These are phyloP conservation scores for Lophius piscatorius DNA, from an alignment of 2,113 vertebrate species.

Conservation along the genomic window DNA sequence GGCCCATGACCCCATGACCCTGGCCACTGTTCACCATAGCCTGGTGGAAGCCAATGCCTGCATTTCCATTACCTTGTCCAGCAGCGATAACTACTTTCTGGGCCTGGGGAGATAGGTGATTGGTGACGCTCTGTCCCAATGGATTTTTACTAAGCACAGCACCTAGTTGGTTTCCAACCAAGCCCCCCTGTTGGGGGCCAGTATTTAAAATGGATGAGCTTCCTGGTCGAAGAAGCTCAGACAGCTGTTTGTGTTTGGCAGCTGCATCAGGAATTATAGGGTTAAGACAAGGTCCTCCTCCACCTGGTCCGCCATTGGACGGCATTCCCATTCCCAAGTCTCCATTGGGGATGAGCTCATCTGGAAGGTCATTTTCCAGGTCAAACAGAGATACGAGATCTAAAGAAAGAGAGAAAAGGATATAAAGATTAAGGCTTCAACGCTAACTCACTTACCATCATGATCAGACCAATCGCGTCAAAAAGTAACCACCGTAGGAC, in stretches of 20 bases:
- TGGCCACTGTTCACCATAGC: constrained; percentile 91
- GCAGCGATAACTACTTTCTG: constrained; percentile 87
- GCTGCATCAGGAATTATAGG: constrained; percentile 91
- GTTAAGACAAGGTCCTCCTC: constrained; percentile 74
- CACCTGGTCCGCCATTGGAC: constrained; percentile 69
- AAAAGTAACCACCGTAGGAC: no score
- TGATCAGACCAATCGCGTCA: background rate
- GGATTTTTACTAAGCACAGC: constrained; percentile 89
- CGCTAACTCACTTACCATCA: background rate
- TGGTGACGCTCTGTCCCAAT: constrained; percentile 85
- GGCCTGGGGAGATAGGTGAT: constrained; percentile 87
- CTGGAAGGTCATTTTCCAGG: constrained; percentile 97
- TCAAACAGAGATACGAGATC: constrained; percentile 96
- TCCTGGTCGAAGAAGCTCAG: constrained; percentile 92
- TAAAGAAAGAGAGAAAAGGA: constrained; percentile 51
- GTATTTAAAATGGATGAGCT: constrained; percentile 84
- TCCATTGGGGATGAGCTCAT: constrained; percentile 96
- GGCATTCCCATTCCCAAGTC: constrained; percentile 87
- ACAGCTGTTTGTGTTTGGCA: constrained; percentile 97
- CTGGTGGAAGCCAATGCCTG: constrained; percentile 89
- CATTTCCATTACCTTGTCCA: constrained; percentile 83
- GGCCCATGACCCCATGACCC: constrained; percentile 89
- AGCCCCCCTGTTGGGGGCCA: constrained; percentile 84
- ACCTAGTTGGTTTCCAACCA: constrained; percentile 85
- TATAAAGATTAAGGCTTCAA: constrained; percentile 12